These are phyloP conservation scores for Grallaria varia DNA, from an alignment of 2,113 vertebrate genomes.

Conservation along the genomic window DNA sequence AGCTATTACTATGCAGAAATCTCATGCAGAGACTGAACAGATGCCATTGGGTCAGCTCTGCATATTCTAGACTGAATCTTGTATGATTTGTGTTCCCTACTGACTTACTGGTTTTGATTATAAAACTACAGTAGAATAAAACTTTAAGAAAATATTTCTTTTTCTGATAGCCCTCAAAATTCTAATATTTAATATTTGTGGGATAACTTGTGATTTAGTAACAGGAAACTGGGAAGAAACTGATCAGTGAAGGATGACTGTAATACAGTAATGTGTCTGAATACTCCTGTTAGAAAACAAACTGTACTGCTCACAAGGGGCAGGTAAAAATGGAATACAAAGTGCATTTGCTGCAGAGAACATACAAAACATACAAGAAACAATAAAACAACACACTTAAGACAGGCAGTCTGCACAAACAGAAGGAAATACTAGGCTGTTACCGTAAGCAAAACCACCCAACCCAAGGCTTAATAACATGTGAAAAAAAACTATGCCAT, in stretches of 20 bases:
- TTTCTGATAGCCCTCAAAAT: not conserved
- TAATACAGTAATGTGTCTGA: not conserved
- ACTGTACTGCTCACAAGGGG: not conserved
- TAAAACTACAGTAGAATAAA: not conserved
- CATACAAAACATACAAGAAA: not conserved
- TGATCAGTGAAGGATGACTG: not conserved
- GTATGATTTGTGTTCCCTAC: not conserved
- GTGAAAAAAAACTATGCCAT: not conserved
- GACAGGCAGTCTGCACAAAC: not conserved
- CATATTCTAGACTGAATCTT: not conserved
- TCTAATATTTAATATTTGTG: not conserved
- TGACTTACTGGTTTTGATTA: not conserved
- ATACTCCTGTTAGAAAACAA: not conserved
- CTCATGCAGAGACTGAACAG: not conserved
- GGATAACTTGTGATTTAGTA: not conserved
- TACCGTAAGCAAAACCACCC: not conserved
- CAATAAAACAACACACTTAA: not conserved
- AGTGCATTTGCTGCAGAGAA: not conserved
- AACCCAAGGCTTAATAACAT: not conserved
- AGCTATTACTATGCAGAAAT: not conserved
- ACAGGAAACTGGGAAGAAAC: not conserved
- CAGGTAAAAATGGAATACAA: not conserved
- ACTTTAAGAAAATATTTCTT: not conserved
- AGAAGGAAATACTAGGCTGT: not conserved
- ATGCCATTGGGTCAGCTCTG: not conserved